phyloP scores from a whole-genome alignment of 2,113 vertebrate species.

The Craseonycteris thonglongyai region DNA sequence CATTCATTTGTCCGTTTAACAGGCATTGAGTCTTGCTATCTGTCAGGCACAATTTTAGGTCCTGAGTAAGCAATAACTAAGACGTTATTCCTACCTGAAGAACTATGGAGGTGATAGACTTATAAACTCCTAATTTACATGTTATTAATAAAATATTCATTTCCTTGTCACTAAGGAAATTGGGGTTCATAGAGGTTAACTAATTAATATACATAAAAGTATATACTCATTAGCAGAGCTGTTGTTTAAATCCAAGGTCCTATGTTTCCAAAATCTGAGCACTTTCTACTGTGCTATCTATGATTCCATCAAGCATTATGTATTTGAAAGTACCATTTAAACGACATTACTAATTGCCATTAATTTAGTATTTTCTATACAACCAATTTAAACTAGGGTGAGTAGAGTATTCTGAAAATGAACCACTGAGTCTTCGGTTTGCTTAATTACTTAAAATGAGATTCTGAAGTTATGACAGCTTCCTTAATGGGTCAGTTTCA shows the following conservation, averaged over 20 bases:
- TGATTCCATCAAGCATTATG: neutral
- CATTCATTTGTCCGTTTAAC: neutral
- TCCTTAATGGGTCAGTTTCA: neutral
- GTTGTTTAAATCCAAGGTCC: neutral
- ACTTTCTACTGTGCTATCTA: neutral
- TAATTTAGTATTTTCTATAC: neutral
- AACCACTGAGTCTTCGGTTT: neutral
- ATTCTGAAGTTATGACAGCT: neutral
- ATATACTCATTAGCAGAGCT: neutral
- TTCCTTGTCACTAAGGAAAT: neutral
- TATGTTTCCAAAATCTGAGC: neutral
- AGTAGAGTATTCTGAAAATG: neutral
- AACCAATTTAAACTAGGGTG: neutral
- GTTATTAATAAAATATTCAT: neutral
- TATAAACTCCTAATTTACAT: neutral
- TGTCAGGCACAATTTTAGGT: neutral
- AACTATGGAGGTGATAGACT: neutral
- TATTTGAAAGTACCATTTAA: conserved; percentile 4
- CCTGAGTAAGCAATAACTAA: neutral
- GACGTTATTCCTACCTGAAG: neutral
- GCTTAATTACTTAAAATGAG: neutral
- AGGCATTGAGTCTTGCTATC: neutral
- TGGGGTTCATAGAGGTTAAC: neutral
- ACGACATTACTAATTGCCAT: neutral
- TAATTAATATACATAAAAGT: neutral